Conservation (phyloP, 2,888 invertebrate species). For the Eupithecia abbreviata region DNA sequence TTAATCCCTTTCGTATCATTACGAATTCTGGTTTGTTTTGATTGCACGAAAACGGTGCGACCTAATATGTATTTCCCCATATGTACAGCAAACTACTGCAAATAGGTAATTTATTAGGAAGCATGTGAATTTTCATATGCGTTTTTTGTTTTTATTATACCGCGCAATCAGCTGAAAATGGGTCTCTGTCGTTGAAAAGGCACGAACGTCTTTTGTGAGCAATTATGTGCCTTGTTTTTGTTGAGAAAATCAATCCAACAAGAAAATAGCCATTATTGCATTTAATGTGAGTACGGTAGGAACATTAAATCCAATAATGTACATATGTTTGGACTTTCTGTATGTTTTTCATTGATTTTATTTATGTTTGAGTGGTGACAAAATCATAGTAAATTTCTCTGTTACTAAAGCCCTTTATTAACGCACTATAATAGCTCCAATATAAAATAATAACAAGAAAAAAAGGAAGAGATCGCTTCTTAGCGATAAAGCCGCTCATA, state of each 20-base stretch:
- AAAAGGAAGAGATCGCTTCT: no score
- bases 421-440: not conserved
- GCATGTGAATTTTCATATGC: constrained; percentile 11
- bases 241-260: no score
- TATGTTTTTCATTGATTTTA: not conserved
- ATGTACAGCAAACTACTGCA: not conserved
- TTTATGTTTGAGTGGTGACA: no score
- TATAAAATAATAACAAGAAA: not conserved
- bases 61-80: not conserved
- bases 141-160: constrained; percentile 11
- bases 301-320: no score
- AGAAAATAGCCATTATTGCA: no score
- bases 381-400: no score
- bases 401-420: no score
- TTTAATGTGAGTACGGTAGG: no score
- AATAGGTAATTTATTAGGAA: constrained; percentile 17
- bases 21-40: not conserved
- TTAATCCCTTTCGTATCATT: not conserved
- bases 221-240: not conserved
- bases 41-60: not conserved
- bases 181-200: not conserved
- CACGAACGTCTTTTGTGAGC: not conserved
- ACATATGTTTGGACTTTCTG: not conserved
- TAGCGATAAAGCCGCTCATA: no score
- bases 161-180: constrained; percentile 5